Evolutionary conservation across 2,888 invertebrate species (phyloP), one percentile per base, ranked within the genome.

Genomic region (Nineta flava): DNA sequence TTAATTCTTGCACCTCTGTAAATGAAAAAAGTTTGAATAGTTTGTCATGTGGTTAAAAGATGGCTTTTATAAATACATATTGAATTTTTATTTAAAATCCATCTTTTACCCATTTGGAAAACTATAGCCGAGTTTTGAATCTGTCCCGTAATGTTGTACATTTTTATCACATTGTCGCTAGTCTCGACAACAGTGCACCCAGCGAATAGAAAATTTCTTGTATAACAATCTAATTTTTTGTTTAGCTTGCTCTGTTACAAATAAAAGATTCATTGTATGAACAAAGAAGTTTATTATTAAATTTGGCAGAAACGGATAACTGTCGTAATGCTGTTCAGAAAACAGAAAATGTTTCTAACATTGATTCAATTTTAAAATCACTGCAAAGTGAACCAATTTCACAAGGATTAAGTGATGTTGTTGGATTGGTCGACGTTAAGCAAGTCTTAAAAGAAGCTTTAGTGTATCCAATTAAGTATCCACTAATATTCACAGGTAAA

Each of bases 381-480:
- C 5, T 21, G 2, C 13, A 13, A n/a, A 13, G 12, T 4, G 19
- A 10, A 3, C 48, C 64, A 19, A 57, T 54, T 49, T 57, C 61
- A 44, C 55, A 55, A 51, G 66, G 69, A 10, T 59, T 75, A 46
- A 53, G 59, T 43, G 71, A 71, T 54, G 69, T 76, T 13, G 70
- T 70, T 7, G 76, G 75, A 5, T 61, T 74, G 16, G 51, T 60
- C 38, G 66, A 70, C 34, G 65, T 71, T 2, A 76, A 75, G 58
- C 65, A 67, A 53, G 59, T 66, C 1, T 59, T 76, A 16, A 65
- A 60, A 50, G 69, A 72, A 53, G 65, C 72, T 6, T 60, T 76
- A 12, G 61, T 75, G 35, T 65, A 74, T 57, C 76, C 75, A 0
- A 56, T 67, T 38, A 62, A 64, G 50, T 75, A 71, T 57, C 76